Base-by-base conservation (phyloP, 2,113 vertebrate species). In the Osmerus eperlanus region DNA sequence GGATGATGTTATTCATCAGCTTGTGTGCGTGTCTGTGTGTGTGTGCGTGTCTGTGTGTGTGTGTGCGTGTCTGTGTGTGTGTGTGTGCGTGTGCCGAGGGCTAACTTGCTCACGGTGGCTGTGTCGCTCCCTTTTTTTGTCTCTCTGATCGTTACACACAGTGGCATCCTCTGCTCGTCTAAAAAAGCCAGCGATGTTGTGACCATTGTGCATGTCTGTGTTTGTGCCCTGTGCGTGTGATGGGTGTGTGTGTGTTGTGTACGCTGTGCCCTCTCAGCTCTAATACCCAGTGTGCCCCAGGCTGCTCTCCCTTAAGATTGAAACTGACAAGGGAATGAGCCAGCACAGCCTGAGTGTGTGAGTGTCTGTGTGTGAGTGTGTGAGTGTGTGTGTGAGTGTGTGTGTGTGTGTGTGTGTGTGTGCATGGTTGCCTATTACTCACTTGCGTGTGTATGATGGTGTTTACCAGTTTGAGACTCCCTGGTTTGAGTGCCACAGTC, bases 171-270 rank as follows among this genome's bases (percentile, higher is more conserved):
- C 28, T 64, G 29, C 29, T 28, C 25, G 16, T 8, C 14, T 64
- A 32, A 16, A 64, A 64, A 64, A 16, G 62, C 62, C 62, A 64
- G 62, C 15, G 62, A 29, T 47, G 14, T 64, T 64, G 25, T 18
- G 13, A 36, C 62, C 3, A 36, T 28, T 14, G 28, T 47, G 41
- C 7, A 5, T 47, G 7, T 47, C 5, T 47, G 41, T 47, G 41
- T 47, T 2, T 11, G 41, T 47, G 8, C 41, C 41, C 41, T 47
- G 41, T 47, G 41, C 7, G 32, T 36, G 32, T 5, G 25, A 36
- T 7, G 41, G 7, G 41, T 47, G 41, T 47, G 41, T 47, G 41
- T 12, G 41, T 12, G 41, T 47, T 36, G 28, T 16, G 15, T 18
- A 16, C 32, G 28, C 19, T 11, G 4, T 63, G 15, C 32, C 25